Evolutionary conservation across 2,113 vertebrate genomes (phyloP).

Genomic region (Sorex fumeus): DNA sequence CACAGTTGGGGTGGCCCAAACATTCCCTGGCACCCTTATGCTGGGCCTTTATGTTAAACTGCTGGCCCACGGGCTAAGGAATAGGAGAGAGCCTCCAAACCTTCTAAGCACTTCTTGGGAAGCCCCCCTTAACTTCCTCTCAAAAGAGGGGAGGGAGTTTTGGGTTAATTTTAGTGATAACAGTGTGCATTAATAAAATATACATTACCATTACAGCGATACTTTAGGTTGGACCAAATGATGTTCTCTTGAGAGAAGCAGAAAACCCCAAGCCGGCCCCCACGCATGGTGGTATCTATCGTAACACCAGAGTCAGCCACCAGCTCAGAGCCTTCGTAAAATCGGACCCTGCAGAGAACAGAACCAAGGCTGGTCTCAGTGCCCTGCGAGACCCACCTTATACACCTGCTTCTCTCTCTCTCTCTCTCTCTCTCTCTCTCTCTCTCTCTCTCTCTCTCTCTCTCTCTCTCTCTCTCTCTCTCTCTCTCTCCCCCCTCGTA

Average conservation of each 20-base stretch:
- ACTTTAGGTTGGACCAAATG: conserved; percentile 99
- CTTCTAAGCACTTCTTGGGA: no score
- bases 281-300: conserved; percentile 98
- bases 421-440: background rate
- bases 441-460: no score
- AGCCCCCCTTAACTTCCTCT: no score
- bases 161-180: background rate
- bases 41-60: no score
- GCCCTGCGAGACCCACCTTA: background rate
- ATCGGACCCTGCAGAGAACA: conserved; percentile 91
- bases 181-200: background rate
- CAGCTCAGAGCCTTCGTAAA: conserved; percentile 95
- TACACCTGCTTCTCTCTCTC: background rate
- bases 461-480: no score
- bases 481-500: no score
- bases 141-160: no score
- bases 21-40: no score
- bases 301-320: conserved; percentile 97
- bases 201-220: conserved; percentile 97
- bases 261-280: conserved; percentile 98
- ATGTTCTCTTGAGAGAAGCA: conserved; percentile 99
- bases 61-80: no score
- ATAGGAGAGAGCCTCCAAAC: no score
- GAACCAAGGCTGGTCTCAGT: background rate
- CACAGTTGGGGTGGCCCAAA: no score